Evolutionary conservation across 1,140 invertebrate genomes (phyloP).

Genomic region (Brachionus rubens): DNA sequence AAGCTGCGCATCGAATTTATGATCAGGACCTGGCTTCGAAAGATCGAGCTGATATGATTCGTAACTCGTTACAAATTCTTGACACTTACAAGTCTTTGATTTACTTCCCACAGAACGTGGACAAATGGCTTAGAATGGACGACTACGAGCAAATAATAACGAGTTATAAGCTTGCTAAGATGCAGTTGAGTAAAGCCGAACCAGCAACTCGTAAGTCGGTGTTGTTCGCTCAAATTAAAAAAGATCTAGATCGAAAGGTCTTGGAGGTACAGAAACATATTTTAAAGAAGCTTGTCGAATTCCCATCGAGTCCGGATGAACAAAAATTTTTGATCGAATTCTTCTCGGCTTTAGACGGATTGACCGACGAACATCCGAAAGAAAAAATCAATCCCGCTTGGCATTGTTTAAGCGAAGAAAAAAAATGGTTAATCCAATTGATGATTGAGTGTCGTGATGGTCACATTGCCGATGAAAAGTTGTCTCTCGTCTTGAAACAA

Average conservation of each 20-base stretch:
- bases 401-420: constrained; percentile 23
- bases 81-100: constrained; percentile 27
- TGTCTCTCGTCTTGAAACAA: constrained; percentile 22
- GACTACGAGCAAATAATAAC: constrained; percentile 44
- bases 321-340: constrained; percentile 38
- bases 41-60: constrained; percentile 2
- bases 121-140: background rate
- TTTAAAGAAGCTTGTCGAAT: background rate
- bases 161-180: constrained; percentile 21
- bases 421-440: constrained; percentile 40
- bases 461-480: constrained; percentile 43
- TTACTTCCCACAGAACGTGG: constrained; percentile 40
- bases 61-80: constrained; percentile 33
- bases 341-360: background rate
- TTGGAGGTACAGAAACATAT: background rate
- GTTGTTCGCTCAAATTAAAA: constrained; percentile 15
- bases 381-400: background rate
- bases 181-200: constrained; percentile 24
- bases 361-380: background rate
- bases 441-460: constrained; percentile 33
- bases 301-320: constrained; percentile 40
- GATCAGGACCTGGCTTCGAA: constrained; percentile 31
- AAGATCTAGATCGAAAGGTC: background rate
- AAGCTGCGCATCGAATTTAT: constrained; percentile 33
- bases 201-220: constrained; percentile 1